Evolutionary conservation across 1,140 invertebrate genomes (phyloP), one percentile per base, ranked within the genome.

Genomic region (Drosophila pseudoobscura): DNA sequence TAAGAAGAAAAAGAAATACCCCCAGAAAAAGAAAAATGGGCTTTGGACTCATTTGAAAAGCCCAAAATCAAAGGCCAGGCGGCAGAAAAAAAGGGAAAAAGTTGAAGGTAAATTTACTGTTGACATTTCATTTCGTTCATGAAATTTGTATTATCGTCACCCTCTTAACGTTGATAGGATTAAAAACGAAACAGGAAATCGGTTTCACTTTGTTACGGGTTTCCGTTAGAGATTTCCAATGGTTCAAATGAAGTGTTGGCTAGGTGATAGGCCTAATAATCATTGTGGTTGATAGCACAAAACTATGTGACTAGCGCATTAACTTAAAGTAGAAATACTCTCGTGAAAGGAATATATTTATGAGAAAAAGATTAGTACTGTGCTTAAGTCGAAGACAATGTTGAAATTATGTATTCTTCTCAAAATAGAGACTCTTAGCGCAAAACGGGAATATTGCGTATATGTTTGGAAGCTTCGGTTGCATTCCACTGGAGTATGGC

Each of bases 51-150:
- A 88, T 87, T 87, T 82, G 83, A 88, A 88, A 88, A 56, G 71
- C 71, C 83, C 83, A 83, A 84, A 83, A 83, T 84, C 79, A 83
- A 69, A 68, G 75, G 57, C 70, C 70, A 56, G 68, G 60, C 79
- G 57, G 11, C n/a, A 11, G 11, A 55, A 60, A 57, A 59, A 59
- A 72, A 66, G 3, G 60, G 80, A 51, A 69, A 83, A 66, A 75
- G 80, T 84, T 65, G 77, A 75, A 84, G 80, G 80, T 84, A 83
- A 83, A 83, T 87, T 87, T 87, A 88, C 82, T 87, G 82, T 87
- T 87, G 82, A 87, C 82, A 87, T 87, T 87, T 88, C 78, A 87
- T 87, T 87, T 82, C 82, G 78, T 87, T 75, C 75, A 72, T 66
- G 75, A 75, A 88, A 87, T 87, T 87, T 87, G 78, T 82, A 80